phyloP scores from a whole-genome alignment of 2,113 vertebrate species.

The Scatophagus argus region DNA sequence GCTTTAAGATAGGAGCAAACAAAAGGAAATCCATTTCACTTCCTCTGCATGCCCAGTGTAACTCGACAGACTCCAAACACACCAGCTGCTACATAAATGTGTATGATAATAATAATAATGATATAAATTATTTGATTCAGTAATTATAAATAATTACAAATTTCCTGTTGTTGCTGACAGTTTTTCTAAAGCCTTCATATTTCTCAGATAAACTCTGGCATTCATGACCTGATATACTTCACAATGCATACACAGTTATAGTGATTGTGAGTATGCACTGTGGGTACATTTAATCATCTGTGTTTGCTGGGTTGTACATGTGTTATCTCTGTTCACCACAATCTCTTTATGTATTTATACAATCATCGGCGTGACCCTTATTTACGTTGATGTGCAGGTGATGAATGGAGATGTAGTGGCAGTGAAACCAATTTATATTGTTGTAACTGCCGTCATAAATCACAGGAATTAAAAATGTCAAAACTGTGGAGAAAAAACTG shows the following conservation, averaged over 20 bases:
- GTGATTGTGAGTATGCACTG: neutral
- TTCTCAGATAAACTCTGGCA: neutral
- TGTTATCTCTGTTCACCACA: constrained; percentile 24
- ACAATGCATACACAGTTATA: neutral
- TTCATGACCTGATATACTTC: neutral
- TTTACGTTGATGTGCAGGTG: constrained; percentile 45
- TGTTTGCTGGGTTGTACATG: constrained; percentile 20
- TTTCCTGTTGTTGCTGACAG: neutral
- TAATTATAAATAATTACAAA: too few relatives aligned
- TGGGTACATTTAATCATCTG: constrained; percentile 11
- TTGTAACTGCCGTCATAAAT: constrained; percentile 58
- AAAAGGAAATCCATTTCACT: neutral
- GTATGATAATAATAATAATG: too few relatives aligned
- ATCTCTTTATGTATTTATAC: constrained; percentile 36
- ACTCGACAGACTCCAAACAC: too few relatives aligned
- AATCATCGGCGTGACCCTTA: constrained; percentile 25
- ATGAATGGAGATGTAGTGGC: constrained; percentile 53
- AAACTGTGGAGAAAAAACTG: constrained; percentile 15
- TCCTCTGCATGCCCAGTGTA: too few relatives aligned
- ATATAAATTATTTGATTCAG: too few relatives aligned
- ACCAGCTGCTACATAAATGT: too few relatives aligned
- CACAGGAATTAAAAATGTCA: constrained; percentile 62
- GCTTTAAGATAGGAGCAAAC: neutral
- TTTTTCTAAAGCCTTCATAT: neutral
- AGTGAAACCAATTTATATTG: constrained; percentile 52